These are phyloP conservation scores for Acanthosepion pharaonis DNA, from an alignment of 2,888 invertebrate species.

Conservation along the genomic window DNA sequence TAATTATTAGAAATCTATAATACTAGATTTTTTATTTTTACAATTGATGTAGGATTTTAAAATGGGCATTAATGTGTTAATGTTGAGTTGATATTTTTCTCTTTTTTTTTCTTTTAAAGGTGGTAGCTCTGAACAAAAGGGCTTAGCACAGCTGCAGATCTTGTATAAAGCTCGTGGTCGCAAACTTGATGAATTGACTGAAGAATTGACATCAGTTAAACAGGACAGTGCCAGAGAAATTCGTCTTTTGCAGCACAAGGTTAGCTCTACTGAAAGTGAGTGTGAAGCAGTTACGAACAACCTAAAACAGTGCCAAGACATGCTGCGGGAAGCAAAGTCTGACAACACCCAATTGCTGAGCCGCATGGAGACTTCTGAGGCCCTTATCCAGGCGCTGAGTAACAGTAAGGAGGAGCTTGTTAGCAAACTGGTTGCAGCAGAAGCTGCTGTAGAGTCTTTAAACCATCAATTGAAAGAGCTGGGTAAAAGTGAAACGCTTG, in stretches of 20 bases:
- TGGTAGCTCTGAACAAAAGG: neutral
- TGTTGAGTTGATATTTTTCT: no score
- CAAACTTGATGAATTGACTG: conserved; percentile 68
- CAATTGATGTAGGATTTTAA: no score
- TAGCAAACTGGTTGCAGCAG: conserved; percentile 69
- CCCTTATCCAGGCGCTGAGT: conserved; percentile 64
- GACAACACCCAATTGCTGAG: conserved; percentile 63
- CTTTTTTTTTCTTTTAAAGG: neutral
- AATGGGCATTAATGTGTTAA: no score
- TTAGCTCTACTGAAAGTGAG: conserved; percentile 68
- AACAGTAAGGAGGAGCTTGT: conserved; percentile 70
- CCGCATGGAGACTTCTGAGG: conserved; percentile 63
- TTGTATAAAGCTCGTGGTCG: conserved; percentile 71
- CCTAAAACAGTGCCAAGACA: conserved; percentile 62
- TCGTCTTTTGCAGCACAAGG: conserved; percentile 70
- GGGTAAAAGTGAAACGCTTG: conserved; percentile 67
- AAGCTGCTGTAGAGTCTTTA: conserved; percentile 72
- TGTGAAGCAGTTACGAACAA: conserved; percentile 63
- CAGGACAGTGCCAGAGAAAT: conserved; percentile 67
- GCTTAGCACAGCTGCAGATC: conserved; percentile 67
- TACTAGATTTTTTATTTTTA: no score
- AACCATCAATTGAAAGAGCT: conserved; percentile 71
- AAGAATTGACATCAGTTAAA: conserved; percentile 60
- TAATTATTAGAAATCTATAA: no score
- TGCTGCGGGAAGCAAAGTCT: conserved; percentile 61